Conservation (phyloP, 2,888 invertebrate genomes). For the Bombylius major region DNA sequence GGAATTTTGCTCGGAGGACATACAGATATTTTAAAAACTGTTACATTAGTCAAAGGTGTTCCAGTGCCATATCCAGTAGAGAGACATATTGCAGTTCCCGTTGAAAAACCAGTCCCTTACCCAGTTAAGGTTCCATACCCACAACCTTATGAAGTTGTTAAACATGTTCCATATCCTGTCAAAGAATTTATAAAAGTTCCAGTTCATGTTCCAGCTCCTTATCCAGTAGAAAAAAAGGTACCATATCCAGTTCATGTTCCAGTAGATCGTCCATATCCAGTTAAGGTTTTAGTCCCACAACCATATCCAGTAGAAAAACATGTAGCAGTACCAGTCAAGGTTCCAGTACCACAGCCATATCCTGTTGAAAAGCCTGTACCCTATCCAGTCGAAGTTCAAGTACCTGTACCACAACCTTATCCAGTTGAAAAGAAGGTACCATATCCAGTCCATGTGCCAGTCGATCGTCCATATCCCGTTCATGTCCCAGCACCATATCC, state of each 20-base stretch:
- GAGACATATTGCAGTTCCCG: constrained; percentile 44
- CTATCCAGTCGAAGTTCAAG: constrained; percentile 49
- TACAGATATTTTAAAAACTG: constrained; percentile 48
- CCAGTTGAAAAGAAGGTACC: constrained; percentile 42
- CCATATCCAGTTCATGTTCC: constrained; percentile 43
- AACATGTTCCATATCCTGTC: constrained; percentile 47
- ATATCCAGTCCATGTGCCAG: constrained; percentile 47
- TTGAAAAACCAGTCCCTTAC: constrained; percentile 50
- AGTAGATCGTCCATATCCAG: constrained; percentile 55
- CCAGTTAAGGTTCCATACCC: constrained; percentile 37
- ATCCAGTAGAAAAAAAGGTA: constrained; percentile 48
- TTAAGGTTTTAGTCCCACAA: constrained; percentile 51
- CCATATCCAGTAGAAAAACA: constrained; percentile 63
- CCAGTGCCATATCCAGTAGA: constrained; percentile 63
- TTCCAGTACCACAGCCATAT: constrained; percentile 38
- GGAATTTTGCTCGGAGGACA: constrained; percentile 36
- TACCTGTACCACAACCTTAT: constrained; percentile 49
- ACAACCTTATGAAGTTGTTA: constrained; percentile 36
- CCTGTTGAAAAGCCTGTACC: constrained; percentile 51
- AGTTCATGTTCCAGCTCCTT: constrained; percentile 46
- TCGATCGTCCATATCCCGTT: constrained; percentile 46
- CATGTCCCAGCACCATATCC: constrained; percentile 44
- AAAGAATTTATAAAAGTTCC: constrained; percentile 54
- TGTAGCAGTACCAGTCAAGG: constrained; percentile 50
- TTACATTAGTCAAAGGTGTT: constrained; percentile 62